Percentiles rank a stretch among this genome's conserved stretches.
Conservation (phyloP, 2,888 invertebrate genomes). For the Anagyrus pseudococci region DNA sequence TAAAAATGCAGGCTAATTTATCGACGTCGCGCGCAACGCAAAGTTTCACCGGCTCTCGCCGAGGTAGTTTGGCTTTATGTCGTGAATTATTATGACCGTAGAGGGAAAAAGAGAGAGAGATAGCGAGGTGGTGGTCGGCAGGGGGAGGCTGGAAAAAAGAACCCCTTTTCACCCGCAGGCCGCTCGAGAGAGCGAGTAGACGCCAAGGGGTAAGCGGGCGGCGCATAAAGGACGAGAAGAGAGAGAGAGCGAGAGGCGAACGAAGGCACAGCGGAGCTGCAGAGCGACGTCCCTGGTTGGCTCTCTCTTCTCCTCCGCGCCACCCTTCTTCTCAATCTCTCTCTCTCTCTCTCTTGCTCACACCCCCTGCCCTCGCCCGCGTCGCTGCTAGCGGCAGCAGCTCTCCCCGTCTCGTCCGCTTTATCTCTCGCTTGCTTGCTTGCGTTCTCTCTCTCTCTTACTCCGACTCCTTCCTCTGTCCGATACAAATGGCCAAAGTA, state of each 20-base stretch:
- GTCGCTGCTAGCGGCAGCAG: too few relatives aligned
- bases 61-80: conserved; percentile 51
- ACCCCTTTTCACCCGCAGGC: conserved; percentile 23
- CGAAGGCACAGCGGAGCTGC: conserved; percentile 29
- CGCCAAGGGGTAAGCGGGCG: too few relatives aligned
- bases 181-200: too few relatives aligned
- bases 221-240: too few relatives aligned
- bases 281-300: conserved; percentile 41
- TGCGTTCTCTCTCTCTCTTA: too few relatives aligned
- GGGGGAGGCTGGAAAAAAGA: conserved; percentile 39
- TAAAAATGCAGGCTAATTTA: conserved; percentile 50
- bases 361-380: not conserved
- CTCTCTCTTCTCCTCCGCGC: conserved; percentile 18
- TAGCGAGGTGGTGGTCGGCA: conserved; percentile 39
- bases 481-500: conserved; percentile 60
- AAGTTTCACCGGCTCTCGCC: conserved; percentile 44
- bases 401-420: too few relatives aligned
- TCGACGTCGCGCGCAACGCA: conserved; percentile 46
- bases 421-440: too few relatives aligned
- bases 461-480: conserved; percentile 31
- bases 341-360: conserved; percentile 2
- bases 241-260: too few relatives aligned
- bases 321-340: conserved; percentile 21
- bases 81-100: conserved; percentile 56
- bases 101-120: conserved; percentile 35